A percentile compares a stretch with the other conserved stretches of the same genome.
Conservation (phyloP, 2,113 vertebrate genomes). For the Oreotrochilus melanogaster region DNA sequence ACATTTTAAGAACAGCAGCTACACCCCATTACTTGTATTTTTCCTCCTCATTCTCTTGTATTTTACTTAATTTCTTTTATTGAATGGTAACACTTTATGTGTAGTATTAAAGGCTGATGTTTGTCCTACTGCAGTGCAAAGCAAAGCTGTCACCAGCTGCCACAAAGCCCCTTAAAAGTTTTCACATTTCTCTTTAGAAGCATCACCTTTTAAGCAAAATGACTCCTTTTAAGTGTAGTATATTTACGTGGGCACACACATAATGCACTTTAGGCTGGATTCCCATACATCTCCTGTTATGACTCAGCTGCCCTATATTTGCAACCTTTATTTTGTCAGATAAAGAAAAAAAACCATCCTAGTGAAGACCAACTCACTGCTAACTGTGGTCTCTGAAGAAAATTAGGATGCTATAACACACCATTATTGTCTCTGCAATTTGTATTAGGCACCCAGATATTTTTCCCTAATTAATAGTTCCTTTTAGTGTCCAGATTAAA, state of each 20-base stretch:
- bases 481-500: constrained; percentile 60
- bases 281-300: neutral
- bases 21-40: neutral
- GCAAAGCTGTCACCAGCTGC: neutral
- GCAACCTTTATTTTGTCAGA: constrained; percentile 7
- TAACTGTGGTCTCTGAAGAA: constrained; percentile 22
- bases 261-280: neutral
- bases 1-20: neutral
- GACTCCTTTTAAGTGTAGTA: neutral
- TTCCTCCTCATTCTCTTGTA: neutral
- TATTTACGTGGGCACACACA: neutral
- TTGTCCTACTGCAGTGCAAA: neutral
- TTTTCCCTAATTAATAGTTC: constrained; percentile 65
- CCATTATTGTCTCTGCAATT: constrained; percentile 31
- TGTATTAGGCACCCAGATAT: constrained; percentile 38
- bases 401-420: neutral
- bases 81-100: neutral
- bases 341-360: neutral
- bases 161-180: neutral
- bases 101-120: neutral
- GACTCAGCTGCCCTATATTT: neutral
- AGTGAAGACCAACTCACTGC: neutral
- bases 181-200: neutral
- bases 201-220: neutral
- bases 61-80: neutral